These are phyloP conservation scores for Phyllotreta striolata DNA, from an alignment of 2,888 invertebrate genomes.

Conservation along the genomic window DNA sequence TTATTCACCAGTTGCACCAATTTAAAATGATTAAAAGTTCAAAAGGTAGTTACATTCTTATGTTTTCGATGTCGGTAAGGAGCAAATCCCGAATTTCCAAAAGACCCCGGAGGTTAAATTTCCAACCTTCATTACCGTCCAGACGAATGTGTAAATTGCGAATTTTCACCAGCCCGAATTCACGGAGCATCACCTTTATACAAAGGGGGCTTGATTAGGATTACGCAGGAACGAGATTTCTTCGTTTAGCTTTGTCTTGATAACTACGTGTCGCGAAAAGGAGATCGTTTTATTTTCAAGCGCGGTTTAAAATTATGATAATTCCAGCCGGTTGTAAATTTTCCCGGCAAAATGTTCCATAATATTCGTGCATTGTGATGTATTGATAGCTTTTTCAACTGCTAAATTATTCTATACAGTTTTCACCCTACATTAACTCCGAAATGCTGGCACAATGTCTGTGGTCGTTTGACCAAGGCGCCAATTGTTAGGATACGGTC, in stretches of 20 bases:
- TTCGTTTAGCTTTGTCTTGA: slow-evolving; percentile 9
- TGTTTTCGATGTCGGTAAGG: neutral
- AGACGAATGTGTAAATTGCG: slow-evolving; percentile 13
- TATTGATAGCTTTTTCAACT: too few relatives aligned
- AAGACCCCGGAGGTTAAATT: neutral
- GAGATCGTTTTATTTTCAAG: neutral
- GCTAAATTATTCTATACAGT: too few relatives aligned
- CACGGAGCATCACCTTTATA: neutral
- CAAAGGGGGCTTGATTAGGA: slow-evolving; percentile 12
- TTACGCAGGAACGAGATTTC: neutral
- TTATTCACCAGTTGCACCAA: too few relatives aligned
- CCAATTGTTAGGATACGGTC: slow-evolving; percentile 15
- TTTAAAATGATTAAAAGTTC: too few relatives aligned
- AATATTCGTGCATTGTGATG: too few relatives aligned
- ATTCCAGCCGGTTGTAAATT: too few relatives aligned
- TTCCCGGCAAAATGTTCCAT: too few relatives aligned
- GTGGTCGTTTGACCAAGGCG: slow-evolving; percentile 16
- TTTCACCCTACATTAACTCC: too few relatives aligned
- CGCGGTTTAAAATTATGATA: neutral
- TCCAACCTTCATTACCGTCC: slow-evolving; percentile 7
- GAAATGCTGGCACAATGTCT: neutral
- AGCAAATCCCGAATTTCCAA: slow-evolving; percentile 1
- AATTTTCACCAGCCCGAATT: slow-evolving; percentile 14
- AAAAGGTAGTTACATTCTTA: too few relatives aligned
- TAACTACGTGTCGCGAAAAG: neutral